Evolutionary conservation across 2,888 invertebrate species (phyloP), one percentile per base, ranked within the genome.

Genomic region (Halocaridina rubra): DNA sequence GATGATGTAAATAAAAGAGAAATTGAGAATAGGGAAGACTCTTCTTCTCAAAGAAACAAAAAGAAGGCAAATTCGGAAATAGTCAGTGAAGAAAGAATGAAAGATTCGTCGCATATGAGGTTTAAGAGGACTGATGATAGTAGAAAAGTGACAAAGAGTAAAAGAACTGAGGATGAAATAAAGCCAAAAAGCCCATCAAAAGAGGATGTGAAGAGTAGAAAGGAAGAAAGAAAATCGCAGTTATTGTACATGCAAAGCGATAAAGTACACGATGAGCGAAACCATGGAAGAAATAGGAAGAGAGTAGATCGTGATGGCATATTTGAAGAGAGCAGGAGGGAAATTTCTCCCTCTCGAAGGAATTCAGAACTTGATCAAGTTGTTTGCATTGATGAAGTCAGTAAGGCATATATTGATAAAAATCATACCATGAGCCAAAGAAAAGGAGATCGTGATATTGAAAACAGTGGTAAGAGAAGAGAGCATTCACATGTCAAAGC

Each of bases 391-490:
- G n/a, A n/a, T n/a, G n/a, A 75, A 29, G 76, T 75, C 19, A 67
- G 32, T 46, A 19, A 53, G 7, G 75, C 75, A 13, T 67, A 39
- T 16, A 46, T 33, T 13, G 81, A 53, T 1, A 5, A 19, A 53
- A 53, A 53, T 53, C 53, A 53, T 53, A 19, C n/a, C 4, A 53
- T n/a, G 19, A 53, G 19, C 16, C 53, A 19, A n/a, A 53, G 53
- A 53, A 53, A 53, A 13, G 19, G 16, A 0, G 53, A 53, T 3
- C 19, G 53, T 13, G 53, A 53, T 3, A n/a, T n/a, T n/a, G 53
- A 81, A 64, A 75, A 76, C 33, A 67, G 67, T 24, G 72, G 74
- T 30, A 75, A 81, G 27, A 76, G 64, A 5, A 61, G 74, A 27
- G 81, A 81, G 64, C 75, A 67, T 22, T 57, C 32, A n/a, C 33